These are phyloP conservation scores for Mimachlamys varia DNA, from an alignment of 2,888 invertebrate species.

Conservation along the genomic window DNA sequence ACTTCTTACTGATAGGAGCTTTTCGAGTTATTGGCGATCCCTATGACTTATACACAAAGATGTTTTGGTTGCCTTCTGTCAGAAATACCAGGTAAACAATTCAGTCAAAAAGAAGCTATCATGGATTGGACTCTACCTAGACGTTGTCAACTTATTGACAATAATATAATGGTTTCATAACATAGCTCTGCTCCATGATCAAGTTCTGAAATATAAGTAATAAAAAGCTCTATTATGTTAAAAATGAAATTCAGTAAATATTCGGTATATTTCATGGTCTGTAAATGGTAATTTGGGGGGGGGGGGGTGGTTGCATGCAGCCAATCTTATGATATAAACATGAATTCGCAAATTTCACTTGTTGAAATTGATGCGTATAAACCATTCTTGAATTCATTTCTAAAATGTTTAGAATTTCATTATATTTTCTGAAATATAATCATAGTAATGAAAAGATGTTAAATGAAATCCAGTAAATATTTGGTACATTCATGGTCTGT, in stretches of 20 bases:
- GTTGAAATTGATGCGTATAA: neutral
- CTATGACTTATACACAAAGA: neutral
- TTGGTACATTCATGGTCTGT: too few relatives aligned
- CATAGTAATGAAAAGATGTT: neutral
- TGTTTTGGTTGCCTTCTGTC: constrained; percentile 1
- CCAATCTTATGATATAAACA: too few relatives aligned
- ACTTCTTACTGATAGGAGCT: neutral
- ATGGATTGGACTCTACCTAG: neutral
- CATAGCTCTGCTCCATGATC: too few relatives aligned
- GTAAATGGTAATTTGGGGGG: too few relatives aligned
- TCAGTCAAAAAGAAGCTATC: neutral
- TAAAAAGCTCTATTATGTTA: too few relatives aligned
- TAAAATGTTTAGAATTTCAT: neutral
- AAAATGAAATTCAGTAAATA: too few relatives aligned
- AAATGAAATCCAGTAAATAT: too few relatives aligned
- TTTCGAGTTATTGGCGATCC: neutral
- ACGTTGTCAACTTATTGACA: neutral
- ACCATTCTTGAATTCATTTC: neutral
- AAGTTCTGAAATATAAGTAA: too few relatives aligned
- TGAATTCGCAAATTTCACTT: neutral
- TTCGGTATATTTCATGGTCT: neutral
- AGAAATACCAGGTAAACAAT: neutral
- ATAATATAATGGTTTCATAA: too few relatives aligned
- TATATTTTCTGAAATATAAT: neutral
- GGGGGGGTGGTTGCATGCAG: too few relatives aligned